Evolutionary conservation across 2,888 invertebrate species (phyloP), one percentile per base, ranked within the genome.

Genomic region (Drosophila anomelani): DNA sequence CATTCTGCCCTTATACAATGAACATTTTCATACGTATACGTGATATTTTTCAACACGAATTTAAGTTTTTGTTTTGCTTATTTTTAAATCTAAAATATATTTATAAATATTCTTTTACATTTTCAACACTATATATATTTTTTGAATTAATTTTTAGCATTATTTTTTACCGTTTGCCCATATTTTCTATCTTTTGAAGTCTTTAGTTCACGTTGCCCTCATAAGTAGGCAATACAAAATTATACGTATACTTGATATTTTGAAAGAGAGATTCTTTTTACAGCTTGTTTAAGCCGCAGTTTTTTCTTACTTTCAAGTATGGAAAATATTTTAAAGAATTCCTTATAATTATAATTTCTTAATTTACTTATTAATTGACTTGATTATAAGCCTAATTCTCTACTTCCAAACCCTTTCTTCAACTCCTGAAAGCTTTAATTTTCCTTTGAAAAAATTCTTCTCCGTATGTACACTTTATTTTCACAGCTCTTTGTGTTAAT

Each of bases 401-500:
- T 1, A 8, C 23, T 0, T 13, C 3, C 6, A 12, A 7, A 2
- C 3, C n/a, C 2, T 8, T 1, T 32, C 2, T 41, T 20, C n/a
- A 2, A 7, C 0, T n/a, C 4, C 8, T 13, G 13, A 49, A 20
- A 26, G 3, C 26, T 0, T 23, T 32, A 1, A 20, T 15, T 20
- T 34, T 1, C 1, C 8, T 51, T 17, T 34, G 2, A 13, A 51
- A 17, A 34, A 34, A 13, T 20, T 17, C 2, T 3, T 15, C 9
- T 0, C 15, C 23, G 12, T 7, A 5, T 36, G 17, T 17, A 17
- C 36, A 9, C 34, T 34, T 55, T 55, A 61, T 43, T 61, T 34
- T 43, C 60, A 13, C 60, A 34, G 55, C 43, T 34, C 17, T 61
- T 43, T 34, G n/a, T 56, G 60, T 43, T 61, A 43, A 61, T 61